Evolutionary conservation across 2,797 vertebrate genomes (phyloP), one percentile per base, ranked within the genome.

Genomic region (Mus spretus): DNA sequence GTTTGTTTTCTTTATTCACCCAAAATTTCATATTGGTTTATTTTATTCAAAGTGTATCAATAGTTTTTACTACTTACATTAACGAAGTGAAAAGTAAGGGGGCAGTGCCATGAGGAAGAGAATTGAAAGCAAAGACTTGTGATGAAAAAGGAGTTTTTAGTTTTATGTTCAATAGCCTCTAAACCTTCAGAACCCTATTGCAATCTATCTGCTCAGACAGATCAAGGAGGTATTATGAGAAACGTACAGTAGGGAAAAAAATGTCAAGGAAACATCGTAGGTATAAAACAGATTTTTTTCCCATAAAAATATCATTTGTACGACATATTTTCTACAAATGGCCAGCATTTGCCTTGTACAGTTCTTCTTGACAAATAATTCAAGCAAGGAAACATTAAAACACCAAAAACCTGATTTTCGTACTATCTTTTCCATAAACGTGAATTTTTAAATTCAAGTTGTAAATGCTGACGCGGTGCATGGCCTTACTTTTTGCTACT

Each of bases 201-300:
- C 63, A 96, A 95, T 92, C 90, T 67, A 95, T 94, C 50, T 96
- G 91, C 47, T 94, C 47, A 97, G 95, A 96, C 95, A 97, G 59
- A 97, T 96, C 82, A 63, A 82, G 91, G 96, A 98, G 86, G 1
- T 94, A 90, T 96, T 96, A 81, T 90, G 89, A 97, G 57, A 98
- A 97, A 97, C 50, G 10, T 83, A 95, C 50, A 97, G 40, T 37
- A 98, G 86, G 53, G 53, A 96, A 97, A 97, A 34, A 98, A 98
- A 98, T 91, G 91, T 97, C 95, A 97, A 89, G 87, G 78, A 94
- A 5, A 9, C 67, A 94, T 96, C 65, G 90, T 15, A 89, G 93
- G 91, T 97, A 95, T 94, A 97, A 97, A 89, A 90, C 78, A 96
- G 63, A 97, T 74, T 93, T 97, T 28, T 28, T 96, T 96, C 85